Percentiles rank a stretch among this genome's conserved stretches.
phyloP scores from a whole-genome alignment of 1,140 invertebrate genomes.

The Chymomyza costata region DNA sequence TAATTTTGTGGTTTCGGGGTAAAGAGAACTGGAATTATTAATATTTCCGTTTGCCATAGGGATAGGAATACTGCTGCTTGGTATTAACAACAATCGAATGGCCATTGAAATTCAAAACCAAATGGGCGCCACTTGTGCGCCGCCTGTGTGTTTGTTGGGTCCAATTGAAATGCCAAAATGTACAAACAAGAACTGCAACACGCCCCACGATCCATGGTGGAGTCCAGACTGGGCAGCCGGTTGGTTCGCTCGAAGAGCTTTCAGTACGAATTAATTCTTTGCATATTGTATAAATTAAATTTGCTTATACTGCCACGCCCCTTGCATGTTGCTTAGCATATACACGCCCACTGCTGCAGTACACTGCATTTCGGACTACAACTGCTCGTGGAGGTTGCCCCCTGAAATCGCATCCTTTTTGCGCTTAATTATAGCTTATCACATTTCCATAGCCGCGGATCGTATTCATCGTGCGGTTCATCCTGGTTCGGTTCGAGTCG shows the following conservation, averaged over 20 bases:
- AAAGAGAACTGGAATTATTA: conserved; percentile 26
- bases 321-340: conserved; percentile 74
- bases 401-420: conserved; percentile 48
- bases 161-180: conserved; percentile 5
- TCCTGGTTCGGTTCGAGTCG: neutral
- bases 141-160: neutral
- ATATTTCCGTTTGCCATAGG: conserved; percentile 29
- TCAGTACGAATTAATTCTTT: conserved; percentile 69
- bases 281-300: conserved; percentile 75
- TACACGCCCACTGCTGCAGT: conserved; percentile 46
- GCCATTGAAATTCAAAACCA: conserved; percentile 32
- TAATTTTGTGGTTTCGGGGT: conserved; percentile 55
- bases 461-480: conserved; percentile 9
- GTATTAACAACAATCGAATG: no score
- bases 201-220: conserved; percentile 3
- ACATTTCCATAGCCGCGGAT: conserved; percentile 67
- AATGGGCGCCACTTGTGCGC: conserved; percentile 54
- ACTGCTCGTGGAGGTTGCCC: no score
- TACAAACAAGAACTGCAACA: neutral
- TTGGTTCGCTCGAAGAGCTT: no score
- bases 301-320: conserved; percentile 66
- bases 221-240: neutral
- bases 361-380: no score
- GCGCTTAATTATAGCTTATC: conserved; percentile 74
- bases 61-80: neutral